Base-by-base conservation (phyloP, 1,140 invertebrate genomes). In the Euwallacea fornicatus region DNA sequence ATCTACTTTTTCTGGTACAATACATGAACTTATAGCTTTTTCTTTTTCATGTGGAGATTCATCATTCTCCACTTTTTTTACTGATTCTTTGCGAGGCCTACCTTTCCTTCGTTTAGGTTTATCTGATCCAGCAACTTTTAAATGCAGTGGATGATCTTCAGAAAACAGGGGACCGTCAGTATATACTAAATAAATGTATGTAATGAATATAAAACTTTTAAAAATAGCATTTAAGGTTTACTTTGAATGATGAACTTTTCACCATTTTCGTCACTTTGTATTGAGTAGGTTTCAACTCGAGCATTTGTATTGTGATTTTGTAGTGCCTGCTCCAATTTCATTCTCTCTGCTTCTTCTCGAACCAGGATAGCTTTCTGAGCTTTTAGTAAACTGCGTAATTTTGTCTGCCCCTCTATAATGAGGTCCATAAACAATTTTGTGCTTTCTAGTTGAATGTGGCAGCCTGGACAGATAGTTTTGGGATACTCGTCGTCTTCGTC, bases 351-450 rank as follows among this genome's bases (percentile, higher is more conserved):
- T 65, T 77, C 75, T 70, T 78, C 75, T 67, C 73, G 72, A 16
- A 70, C 43, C n/a, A 76, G 46, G 9, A 70, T 73, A 21, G 78
- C 73, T 70, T 78, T 75, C 63, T 88, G 83, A 56, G 81, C 72
- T 73, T 84, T 83, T 76, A 81, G 85, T 73, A 88, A 76, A 55
- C 83, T 81, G 59, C 86, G 79, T 66, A 88, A 82, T 75, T 85
- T 86, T 11, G 73, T 83, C 78, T 91, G 90, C 7, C 90, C 90
- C 76, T 86, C 85, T 46, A 90, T 85, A 72, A 91, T 84, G 7
- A 90, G 79, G 64, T 90, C 87, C 75, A 91, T 85, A 82, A 91
- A 91, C 76, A 89, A 86, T 56, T 87, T 86, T 41, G 89, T 90
- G 10, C 89, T 85, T 76, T 91, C 88, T 72, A 91, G 74, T 77